Evolutionary conservation across 35 echinoderm and acorn worm genomes (phyloP).

Genomic region (Nesometra sesokonis): DNA sequence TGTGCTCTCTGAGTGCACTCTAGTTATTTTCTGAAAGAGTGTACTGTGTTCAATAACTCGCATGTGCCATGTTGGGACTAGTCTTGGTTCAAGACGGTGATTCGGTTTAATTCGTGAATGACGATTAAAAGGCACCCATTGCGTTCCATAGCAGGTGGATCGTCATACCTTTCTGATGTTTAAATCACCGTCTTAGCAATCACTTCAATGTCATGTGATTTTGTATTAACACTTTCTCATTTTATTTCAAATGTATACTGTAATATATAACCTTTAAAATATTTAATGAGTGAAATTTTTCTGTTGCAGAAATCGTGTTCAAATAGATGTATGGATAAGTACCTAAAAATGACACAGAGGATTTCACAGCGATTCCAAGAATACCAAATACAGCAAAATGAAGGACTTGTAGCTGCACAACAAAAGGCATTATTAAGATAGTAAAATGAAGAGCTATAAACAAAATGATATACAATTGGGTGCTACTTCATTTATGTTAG

Average conservation of each 20-base stretch:
- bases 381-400: constrained; percentile 94
- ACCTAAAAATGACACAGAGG: constrained; percentile 86
- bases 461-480: no score
- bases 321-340: constrained; percentile 82
- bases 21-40: no score
- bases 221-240: neutral
- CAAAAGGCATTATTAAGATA: constrained; percentile 8
- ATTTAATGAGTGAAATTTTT: neutral
- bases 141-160: no score
- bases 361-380: constrained; percentile 80
- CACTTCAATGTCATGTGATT: no score
- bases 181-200: no score
- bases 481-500: no score
- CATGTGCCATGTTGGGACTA: neutral
- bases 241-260: neutral
- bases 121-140: no score
- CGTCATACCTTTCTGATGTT: no score
- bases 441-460: neutral
- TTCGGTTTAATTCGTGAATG: no score
- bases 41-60: neutral
- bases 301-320: constrained; percentile 43
- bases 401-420: constrained; percentile 73
- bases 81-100: no score
- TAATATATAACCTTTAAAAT: neutral
- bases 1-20: no score